These are phyloP conservation scores for Hydrochoerus hydrochaeris DNA, from an alignment of 2,113 vertebrate genomes.

Conservation along the genomic window DNA sequence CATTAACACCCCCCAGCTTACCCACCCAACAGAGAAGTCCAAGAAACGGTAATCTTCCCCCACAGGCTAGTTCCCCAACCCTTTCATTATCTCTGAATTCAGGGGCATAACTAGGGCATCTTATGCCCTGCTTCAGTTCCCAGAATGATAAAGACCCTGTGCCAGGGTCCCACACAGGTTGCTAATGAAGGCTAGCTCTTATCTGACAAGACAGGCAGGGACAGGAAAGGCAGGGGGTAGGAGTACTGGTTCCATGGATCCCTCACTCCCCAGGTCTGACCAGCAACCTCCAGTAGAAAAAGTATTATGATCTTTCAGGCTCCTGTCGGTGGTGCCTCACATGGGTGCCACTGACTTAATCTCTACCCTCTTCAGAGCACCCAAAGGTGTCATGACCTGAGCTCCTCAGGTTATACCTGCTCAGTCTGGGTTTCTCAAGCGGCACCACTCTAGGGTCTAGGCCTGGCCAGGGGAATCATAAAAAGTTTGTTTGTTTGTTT, in stretches of 20 bases:
- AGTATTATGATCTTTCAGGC: background rate
- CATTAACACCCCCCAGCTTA: constrained; percentile 57
- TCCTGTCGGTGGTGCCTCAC: background rate
- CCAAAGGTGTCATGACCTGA: background rate
- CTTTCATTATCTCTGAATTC: constrained; percentile 67
- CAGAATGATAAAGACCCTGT: constrained; percentile 37
- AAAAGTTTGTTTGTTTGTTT: background rate
- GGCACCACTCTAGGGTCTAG: background rate
- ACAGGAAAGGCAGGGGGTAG: too few relatives aligned
- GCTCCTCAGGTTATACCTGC: background rate
- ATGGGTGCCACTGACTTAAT: background rate
- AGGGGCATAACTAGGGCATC: background rate
- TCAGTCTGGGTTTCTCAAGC: background rate
- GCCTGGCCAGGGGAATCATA: background rate
- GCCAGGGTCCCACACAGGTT: background rate
- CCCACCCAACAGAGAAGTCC: constrained; percentile 50
- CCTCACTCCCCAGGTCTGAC: background rate
- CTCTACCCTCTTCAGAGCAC: background rate
- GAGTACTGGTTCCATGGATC: background rate
- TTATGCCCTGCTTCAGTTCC: constrained; percentile 24
- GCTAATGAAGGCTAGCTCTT: background rate
- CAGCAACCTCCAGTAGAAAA: background rate
- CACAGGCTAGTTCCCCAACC: constrained; percentile 50
- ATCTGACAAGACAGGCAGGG: background rate
- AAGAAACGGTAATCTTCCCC: constrained; percentile 48